phyloP scores from a whole-genome alignment of 1,140 invertebrate species.

The Apis dorsata region DNA sequence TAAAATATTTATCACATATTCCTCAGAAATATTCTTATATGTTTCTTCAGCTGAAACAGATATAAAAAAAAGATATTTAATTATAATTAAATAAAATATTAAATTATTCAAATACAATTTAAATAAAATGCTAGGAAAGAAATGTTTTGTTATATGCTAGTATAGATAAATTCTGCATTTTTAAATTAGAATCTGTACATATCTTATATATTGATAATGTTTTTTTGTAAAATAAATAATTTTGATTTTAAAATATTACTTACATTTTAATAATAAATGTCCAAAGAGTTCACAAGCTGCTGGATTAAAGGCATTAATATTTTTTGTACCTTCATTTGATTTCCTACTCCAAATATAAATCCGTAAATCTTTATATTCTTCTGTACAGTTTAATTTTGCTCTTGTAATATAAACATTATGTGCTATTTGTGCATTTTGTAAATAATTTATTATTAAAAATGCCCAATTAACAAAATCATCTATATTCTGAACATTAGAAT shows the following conservation, averaged over 20 bases:
- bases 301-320: slow-evolving; percentile 81
- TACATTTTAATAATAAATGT: slow-evolving; percentile 84
- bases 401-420: slow-evolving; percentile 86
- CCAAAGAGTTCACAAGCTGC: slow-evolving; percentile 86
- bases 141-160: background rate
- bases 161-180: too few relatives aligned
- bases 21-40: slow-evolving; percentile 75
- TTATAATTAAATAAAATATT: background rate
- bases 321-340: slow-evolving; percentile 80
- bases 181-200: background rate
- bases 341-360: slow-evolving; percentile 85
- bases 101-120: background rate
- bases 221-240: too few relatives aligned
- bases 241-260: slow-evolving; percentile 59
- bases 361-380: slow-evolving; percentile 76
- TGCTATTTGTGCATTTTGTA: slow-evolving; percentile 82
- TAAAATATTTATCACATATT: slow-evolving; percentile 75
- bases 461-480: slow-evolving; percentile 71
- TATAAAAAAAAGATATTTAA: slow-evolving; percentile 30
- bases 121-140: background rate
- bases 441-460: slow-evolving; percentile 80
- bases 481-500: slow-evolving; percentile 74
- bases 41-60: slow-evolving; percentile 76
- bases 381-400: slow-evolving; percentile 71
- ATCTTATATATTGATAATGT: too few relatives aligned